phyloP scores from a whole-genome alignment of 2,113 vertebrate genomes.

The Gambusia affinis region DNA sequence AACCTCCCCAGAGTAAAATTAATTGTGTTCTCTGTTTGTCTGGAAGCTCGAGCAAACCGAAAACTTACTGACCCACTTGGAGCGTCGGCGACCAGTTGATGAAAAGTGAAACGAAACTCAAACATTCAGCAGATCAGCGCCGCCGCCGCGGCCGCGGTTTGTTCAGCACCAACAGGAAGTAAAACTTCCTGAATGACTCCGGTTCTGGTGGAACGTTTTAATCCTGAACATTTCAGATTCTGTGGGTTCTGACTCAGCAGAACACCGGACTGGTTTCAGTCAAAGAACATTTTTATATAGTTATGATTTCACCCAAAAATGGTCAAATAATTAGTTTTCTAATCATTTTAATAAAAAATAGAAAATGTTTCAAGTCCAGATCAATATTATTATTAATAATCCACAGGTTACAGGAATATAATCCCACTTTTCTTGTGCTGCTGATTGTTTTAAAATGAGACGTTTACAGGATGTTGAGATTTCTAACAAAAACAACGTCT shows the following conservation, averaged over 20 bases:
- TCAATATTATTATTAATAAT: too few relatives aligned
- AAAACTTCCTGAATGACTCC: background rate
- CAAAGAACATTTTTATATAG: background rate
- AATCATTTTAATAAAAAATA: background rate
- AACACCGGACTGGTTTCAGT: background rate
- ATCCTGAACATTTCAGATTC: background rate
- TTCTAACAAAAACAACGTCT: too few relatives aligned
- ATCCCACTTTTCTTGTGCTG: too few relatives aligned
- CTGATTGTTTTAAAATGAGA: too few relatives aligned
- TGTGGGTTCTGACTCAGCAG: background rate
- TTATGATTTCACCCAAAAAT: background rate
- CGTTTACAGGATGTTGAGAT: too few relatives aligned
- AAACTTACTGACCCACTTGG: constrained; percentile 27
- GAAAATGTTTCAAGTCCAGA: background rate
- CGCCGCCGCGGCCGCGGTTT: background rate
- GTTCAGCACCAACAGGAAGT: too few relatives aligned
- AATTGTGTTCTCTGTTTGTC: constrained; percentile 26
- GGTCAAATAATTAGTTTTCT: background rate
- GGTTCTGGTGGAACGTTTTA: background rate
- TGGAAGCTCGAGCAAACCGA: constrained; percentile 18
- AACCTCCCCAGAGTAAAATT: constrained; percentile 13
- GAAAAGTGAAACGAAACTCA: constrained; percentile 3
- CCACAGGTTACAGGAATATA: too few relatives aligned
- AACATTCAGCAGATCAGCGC: constrained; percentile 16
- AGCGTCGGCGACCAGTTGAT: background rate